Base-by-base conservation (phyloP, 2,797 vertebrate genomes). In the Sphenodon punctatus region DNA sequence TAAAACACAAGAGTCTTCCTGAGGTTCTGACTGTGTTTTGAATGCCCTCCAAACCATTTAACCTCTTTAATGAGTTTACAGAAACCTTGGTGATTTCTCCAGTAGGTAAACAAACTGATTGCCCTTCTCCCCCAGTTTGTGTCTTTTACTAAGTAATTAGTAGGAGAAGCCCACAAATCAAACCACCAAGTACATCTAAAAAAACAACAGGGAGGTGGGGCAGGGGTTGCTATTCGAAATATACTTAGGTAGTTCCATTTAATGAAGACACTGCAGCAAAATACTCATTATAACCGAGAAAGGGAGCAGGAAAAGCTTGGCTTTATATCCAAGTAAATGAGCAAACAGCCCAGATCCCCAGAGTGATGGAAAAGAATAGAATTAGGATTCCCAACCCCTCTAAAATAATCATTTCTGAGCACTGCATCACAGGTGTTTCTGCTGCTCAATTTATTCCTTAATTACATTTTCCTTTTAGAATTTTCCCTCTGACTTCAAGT, bases 371-470 rank as follows among this genome's bases (percentile, higher is more conserved):
- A 75, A 48, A 55, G 87, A 88, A 91, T 66, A n/a, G 58, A 92
- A 89, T 90, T 88, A 88, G 86, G 72, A 11, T 75, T 82, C 73
- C 38, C 60, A n/a, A n/a, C 17, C 25, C 38, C 59, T 32, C 25
- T 38, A 78, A 92, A 84, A 86, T 86, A 90, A 92, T 82, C 25
- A 70, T 82, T 88, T 60, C 58, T 53, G 71, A 71, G 22, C 42
- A 82, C 68, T 85, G 78, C 88, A 87, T 72, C 80, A 81, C 82
- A 91, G 82, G 58, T 80, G 86, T 14, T 91, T 76, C 77, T 11
- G 2, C 59, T 90, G 90, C 91, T 90, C 76, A 88, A 84, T 92
- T 88, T 84, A 78, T 88, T 88, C 88, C 86, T 91, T 90, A 86
- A 89, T 90, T 91, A 60, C 65, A 80, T 93, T 91, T 88, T 80